Conservation (phyloP, 2,113 vertebrate genomes). For the Malurus melanocephalus region DNA sequence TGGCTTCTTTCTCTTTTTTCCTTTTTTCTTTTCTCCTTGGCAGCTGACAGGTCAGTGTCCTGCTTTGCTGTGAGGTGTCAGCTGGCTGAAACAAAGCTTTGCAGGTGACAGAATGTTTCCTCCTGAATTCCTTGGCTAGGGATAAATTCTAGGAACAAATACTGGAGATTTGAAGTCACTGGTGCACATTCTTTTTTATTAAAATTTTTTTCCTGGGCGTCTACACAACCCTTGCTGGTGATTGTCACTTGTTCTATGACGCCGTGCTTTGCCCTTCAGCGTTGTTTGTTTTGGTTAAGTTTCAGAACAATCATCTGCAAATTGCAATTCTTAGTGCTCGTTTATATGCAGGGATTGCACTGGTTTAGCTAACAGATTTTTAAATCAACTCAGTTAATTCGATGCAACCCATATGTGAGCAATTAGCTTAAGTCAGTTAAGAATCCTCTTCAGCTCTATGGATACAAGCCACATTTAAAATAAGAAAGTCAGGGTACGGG, state of each 20-base stretch:
- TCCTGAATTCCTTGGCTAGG: background rate
- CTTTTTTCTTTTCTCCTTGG: background rate
- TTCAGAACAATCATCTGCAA: slow-evolving; percentile 5
- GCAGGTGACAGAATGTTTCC: background rate
- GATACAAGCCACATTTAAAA: slow-evolving; percentile 25
- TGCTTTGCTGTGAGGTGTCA: background rate
- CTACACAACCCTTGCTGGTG: background rate
- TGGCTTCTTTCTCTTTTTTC: background rate
- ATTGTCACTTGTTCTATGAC: background rate
- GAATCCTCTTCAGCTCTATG: slow-evolving; percentile 14
- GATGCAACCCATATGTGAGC: slow-evolving; percentile 39
- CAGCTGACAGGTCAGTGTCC: background rate
- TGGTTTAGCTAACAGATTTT: slow-evolving; percentile 47
- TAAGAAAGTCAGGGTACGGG: background rate
- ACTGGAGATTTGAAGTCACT: background rate
- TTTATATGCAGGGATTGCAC: slow-evolving; percentile 30
- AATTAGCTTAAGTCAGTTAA: slow-evolving; percentile 53
- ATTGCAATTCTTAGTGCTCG: slow-evolving; percentile 7
- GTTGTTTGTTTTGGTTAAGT: background rate
- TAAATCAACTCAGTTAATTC: slow-evolving; percentile 37
- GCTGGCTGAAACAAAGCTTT: background rate
- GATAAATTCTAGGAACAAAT: background rate
- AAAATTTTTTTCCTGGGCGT: background rate
- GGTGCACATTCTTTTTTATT: fast-evolving
- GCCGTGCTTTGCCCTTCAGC: background rate